Evolutionary conservation across 2,888 invertebrate species (phyloP).

Genomic region (Clepsis dumicolana): DNA sequence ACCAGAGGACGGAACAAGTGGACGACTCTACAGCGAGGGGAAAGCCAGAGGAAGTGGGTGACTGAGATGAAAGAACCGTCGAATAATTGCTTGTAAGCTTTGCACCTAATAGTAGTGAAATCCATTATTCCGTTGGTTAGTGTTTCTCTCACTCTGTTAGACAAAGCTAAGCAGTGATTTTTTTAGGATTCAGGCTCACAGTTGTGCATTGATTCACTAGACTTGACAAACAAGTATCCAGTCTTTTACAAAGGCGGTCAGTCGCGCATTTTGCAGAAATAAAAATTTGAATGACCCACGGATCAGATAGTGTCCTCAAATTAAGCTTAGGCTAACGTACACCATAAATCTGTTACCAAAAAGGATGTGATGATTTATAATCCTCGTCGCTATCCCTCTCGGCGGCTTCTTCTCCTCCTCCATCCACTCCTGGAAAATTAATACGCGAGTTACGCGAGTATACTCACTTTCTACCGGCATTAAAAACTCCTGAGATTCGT

Average conservation of each 20-base stretch:
- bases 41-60: slow-evolving; percentile 1
- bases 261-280: background rate
- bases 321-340: background rate
- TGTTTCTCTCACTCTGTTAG: no score
- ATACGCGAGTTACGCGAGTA: background rate
- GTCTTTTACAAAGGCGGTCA: no score
- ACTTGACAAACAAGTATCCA: no score
- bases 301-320: background rate
- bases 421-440: slow-evolving; percentile 77
- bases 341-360: slow-evolving; percentile 69
- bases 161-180: no score
- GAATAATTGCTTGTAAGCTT: no score
- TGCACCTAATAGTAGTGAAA: no score
- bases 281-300: background rate
- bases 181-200: no score
- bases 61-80: no score
- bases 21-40: no score
- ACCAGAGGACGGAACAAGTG: no score
- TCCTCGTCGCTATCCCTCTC: slow-evolving; percentile 84
- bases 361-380: slow-evolving; percentile 84
- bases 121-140: no score
- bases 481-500: background rate
- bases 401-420: slow-evolving; percentile 84
- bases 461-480: background rate
- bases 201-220: no score